Percentiles rank a stretch among this genome's conserved stretches.
Evolutionary conservation across 2,888 invertebrate species (phyloP).

Genomic region (Pristionchus fissidentatus): DNA sequence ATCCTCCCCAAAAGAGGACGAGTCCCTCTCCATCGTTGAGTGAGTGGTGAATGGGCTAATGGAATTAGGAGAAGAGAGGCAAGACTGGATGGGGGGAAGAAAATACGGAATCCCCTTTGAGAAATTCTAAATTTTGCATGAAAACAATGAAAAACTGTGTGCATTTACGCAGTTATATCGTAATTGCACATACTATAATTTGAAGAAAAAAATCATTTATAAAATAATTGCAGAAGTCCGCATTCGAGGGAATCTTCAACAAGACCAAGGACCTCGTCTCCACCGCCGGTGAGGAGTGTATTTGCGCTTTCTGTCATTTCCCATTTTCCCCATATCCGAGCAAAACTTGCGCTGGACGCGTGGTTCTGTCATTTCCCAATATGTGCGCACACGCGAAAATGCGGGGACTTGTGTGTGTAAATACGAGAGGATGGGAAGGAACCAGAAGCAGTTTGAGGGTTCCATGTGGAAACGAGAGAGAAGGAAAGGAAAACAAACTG

Average conservation of each 20-base stretch:
- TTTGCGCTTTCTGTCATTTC: neutral
- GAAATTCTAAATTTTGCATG: neutral
- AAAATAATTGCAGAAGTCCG: constrained; percentile 31
- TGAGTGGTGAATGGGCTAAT: constrained; percentile 12
- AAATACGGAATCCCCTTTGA: neutral
- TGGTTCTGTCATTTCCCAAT: constrained; percentile 24
- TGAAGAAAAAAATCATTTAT: neutral
- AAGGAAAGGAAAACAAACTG: neutral
- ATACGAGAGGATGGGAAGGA: neutral
- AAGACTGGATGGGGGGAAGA: neutral
- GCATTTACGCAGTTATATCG: neutral
- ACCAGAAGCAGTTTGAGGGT: constrained; percentile 13
- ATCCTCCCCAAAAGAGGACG: no score
- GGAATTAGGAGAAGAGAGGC: neutral
- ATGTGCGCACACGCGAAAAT: no score
- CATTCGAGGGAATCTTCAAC: constrained; percentile 48
- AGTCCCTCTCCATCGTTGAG: no score
- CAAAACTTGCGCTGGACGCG: neutral
- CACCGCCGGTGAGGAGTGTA: constrained; percentile 13
- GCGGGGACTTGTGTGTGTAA: constrained; percentile 19
- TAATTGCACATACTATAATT: neutral
- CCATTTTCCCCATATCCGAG: neutral
- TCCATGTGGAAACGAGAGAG: neutral
- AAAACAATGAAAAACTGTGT: neutral
- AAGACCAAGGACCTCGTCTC: constrained; percentile 46